Percentiles rank a stretch among this genome's conserved stretches.
These are phyloP conservation scores for Operophtera brumata DNA, from an alignment of 2,888 invertebrate genomes.

Conservation along the genomic window DNA sequence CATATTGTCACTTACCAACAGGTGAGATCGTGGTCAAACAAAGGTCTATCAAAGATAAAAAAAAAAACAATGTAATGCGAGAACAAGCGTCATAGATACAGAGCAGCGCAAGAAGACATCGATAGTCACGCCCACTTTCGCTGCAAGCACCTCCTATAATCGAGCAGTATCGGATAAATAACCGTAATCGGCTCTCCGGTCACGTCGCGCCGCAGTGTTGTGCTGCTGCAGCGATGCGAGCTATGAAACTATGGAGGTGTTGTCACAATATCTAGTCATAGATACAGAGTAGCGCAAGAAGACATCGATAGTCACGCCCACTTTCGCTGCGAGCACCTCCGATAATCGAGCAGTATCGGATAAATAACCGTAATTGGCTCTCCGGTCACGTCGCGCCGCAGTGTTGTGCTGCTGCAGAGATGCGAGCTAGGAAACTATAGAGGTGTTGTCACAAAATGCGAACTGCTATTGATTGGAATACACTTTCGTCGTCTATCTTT, in stretches of 20 bases:
- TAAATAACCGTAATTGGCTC: conserved; percentile 61
- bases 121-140: conserved; percentile 37
- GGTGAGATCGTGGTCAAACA: too few species aligned
- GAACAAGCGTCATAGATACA: conserved; percentile 6
- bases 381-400: conserved; percentile 56
- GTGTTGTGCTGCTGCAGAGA: conserved; percentile 52
- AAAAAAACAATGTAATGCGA: background rate
- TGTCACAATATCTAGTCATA: too few species aligned
- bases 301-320: conserved; percentile 29
- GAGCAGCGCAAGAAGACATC: conserved; percentile 30
- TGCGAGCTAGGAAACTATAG: conserved; percentile 19
- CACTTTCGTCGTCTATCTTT: too few species aligned
- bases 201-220: conserved; percentile 58
- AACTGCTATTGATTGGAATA: too few species aligned
- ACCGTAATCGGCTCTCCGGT: conserved; percentile 54
- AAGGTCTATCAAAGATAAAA: too few species aligned
- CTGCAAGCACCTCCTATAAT: conserved; percentile 46
- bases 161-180: conserved; percentile 59
- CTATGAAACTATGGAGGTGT: conserved; percentile 29
- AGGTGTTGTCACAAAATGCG: conserved; percentile 23
- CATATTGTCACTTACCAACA: too few species aligned
- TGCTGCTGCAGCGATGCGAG: conserved; percentile 42
- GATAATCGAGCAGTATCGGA: conserved; percentile 57
- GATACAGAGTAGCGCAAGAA: too few species aligned
- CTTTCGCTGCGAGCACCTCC: conserved; percentile 39